Base-by-base conservation (phyloP, 2,888 invertebrate genomes). In the Eupithecia pulchellata region DNA sequence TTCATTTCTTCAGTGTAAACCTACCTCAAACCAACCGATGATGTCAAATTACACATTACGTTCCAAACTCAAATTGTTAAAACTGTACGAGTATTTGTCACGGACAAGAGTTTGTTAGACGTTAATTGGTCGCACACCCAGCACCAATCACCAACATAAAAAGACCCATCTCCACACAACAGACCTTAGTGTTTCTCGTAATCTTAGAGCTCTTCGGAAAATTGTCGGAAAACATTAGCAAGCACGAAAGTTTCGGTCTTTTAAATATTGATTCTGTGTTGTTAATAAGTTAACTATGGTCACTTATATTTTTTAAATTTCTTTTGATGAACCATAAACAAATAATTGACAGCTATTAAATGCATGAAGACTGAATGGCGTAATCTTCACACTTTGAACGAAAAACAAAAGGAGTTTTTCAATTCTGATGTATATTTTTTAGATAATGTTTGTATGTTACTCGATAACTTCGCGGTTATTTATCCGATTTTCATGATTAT, bases 31-130 rank as follows among this genome's bases (percentile, higher is more conserved):
- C 13, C 75, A 72, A 25, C 76, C 83, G 81, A 85, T 87, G 81
- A 85, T 87, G 88, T 89, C 90, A 90, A 92, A 91, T 91, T 91
- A 91, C 86, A 85, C 81, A 79, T n/a, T 81, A 86, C 87, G 87
- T 89, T 88, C 83, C 79, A 90, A 89, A 89, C 84, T 88, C 84
- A 81, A 93, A 93, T 92, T 91, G 92, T 93, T 93, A 91, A 91
- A 92, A 92, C 92, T 93, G 92, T 93, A 92, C 89, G 93, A 93
- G 87, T 84, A 91, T 93, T 93, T 82, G 92, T 88, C 87, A 91
- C 90, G 91, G 90, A 84, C 82, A 78, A 86, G 86, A 91, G 90
- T 92, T 92, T 90, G 91, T 91, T 92, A 90, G 88, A 86, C 87
- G 82, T 86, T 92, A 93, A 93, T 93, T 92, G 92, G 89, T 91